Conservation (phyloP, 2,888 invertebrate genomes). For the Drosophila prostipennis region DNA sequence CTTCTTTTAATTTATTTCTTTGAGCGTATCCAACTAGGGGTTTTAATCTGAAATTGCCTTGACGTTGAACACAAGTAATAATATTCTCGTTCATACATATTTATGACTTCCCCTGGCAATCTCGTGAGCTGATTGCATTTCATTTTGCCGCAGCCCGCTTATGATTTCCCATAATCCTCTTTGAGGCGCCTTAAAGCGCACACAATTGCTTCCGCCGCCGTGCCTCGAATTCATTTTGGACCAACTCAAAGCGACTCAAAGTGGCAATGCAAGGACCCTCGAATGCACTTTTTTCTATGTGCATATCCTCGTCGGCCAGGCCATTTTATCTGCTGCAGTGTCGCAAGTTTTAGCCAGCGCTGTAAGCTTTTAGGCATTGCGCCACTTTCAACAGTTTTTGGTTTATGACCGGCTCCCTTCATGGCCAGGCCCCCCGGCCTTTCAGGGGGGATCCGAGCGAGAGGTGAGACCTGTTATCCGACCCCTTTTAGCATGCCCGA, state of each 20-base stretch:
- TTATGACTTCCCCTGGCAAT: conserved; percentile 19
- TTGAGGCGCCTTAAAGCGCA: conserved; percentile 39
- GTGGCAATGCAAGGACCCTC: conserved; percentile 25
- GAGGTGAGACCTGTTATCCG: conserved; percentile 40
- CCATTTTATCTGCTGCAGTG: conserved; percentile 59
- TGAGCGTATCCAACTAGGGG: not conserved
- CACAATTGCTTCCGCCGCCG: conserved; percentile 39
- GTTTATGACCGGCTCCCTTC: conserved; percentile 55
- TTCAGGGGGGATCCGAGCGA: not conserved
- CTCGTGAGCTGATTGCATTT: conserved; percentile 31
- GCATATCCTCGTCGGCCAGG: conserved; percentile 26
- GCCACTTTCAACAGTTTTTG: conserved; percentile 65
- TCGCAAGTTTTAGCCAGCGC: conserved; percentile 56
- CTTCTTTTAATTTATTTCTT: conserved; percentile 15
- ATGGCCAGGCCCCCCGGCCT: not conserved
- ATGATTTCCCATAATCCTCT: conserved; percentile 31
- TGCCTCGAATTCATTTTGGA: conserved; percentile 33
- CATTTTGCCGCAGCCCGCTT: conserved; percentile 16
- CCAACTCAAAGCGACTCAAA: conserved; percentile 20
- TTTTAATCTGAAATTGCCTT: conserved; percentile 10
- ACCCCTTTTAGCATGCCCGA: conserved; percentile 61
- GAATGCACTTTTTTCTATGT: conserved; percentile 27
- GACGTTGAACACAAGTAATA: conserved; percentile 10
- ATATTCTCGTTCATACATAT: conserved; percentile 20
- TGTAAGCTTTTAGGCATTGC: conserved; percentile 67